Evolutionary conservation across 2,888 invertebrate species (phyloP), one percentile per base, ranked within the genome.

Genomic region (Calameuta pallipes): DNA sequence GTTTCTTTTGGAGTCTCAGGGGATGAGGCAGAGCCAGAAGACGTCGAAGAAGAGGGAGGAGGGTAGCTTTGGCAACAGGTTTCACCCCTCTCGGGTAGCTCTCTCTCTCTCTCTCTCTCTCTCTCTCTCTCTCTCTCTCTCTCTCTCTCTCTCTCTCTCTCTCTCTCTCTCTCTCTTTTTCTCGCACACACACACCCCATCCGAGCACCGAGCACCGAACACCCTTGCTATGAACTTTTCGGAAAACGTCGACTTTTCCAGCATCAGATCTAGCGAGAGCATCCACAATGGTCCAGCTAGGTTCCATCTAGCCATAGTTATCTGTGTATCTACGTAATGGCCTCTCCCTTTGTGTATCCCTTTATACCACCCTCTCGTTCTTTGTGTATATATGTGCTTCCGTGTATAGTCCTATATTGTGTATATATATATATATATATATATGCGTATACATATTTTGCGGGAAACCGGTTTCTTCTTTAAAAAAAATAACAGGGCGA

Each of bases 21-120:
- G 79, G 70, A 77, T 69, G 79, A 79, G 74, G 80, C 76, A 75
- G 75, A 73, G 69, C 78, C 75, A 77, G 80, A 73, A 75, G 76
- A 73, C 74, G 76, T 69, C 41, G 76, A 68, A 69, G 68, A 77
- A 78, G 80, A 81, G 79, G 79, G 81, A 82, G 81, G 82, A 80
- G 83, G 80, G 79, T 80, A 83, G 83, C 83, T 88, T 87, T 89
- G 88, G 89, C 89, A 89, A 89, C 89, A 89, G 89, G 89, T 89
- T 90, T 89, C 88, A 89, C 82, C 88, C 87, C 83, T 85, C 84
- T 83, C 79, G 80, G 77, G 79, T 79, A 76, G 75, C 78, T 70
- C 75, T 76, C 79, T 71, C 30, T 71, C 30, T 71, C 71, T 71
- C 71, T 71, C 71, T 11, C 71, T 30, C 78, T n/a, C 75, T 68